Evolutionary conservation across 2,888 invertebrate genomes (phyloP).

Genomic region (Emmelina monodactyla): DNA sequence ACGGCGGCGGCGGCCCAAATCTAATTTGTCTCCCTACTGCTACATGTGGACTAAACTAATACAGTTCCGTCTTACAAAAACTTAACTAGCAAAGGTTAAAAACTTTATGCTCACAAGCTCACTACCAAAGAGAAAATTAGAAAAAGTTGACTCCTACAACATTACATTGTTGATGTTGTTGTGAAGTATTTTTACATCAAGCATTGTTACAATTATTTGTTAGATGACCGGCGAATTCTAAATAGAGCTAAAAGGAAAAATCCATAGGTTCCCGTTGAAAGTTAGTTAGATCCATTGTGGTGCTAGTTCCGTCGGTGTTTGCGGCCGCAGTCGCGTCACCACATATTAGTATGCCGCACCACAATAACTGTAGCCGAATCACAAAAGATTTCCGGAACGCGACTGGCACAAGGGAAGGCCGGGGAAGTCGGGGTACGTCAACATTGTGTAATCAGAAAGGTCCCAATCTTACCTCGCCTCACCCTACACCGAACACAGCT

Average conservation of each 20-base stretch:
- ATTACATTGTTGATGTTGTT: background rate
- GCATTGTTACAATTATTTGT: too few species aligned
- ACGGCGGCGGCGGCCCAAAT: too few species aligned
- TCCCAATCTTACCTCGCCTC: constrained; percentile 59
- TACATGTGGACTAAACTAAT: too few species aligned
- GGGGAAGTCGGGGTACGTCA: constrained; percentile 36
- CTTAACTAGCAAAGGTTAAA: too few species aligned
- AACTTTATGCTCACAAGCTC: too few species aligned
- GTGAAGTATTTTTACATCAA: background rate
- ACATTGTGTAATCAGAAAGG: constrained; percentile 66
- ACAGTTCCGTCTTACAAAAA: too few species aligned
- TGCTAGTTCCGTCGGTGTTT: background rate
- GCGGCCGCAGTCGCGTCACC: constrained; percentile 4
- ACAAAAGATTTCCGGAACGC: constrained; percentile 66
- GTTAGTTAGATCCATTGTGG: background rate
- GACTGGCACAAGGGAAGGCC: constrained; percentile 60
- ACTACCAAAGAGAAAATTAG: background rate
- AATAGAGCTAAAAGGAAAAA: too few species aligned
- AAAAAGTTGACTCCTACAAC: background rate
- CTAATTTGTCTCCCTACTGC: too few species aligned
- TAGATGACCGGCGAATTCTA: too few species aligned
- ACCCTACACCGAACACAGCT: constrained; percentile 55
- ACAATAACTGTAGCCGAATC: constrained; percentile 63
- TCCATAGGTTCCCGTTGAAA: too few species aligned
- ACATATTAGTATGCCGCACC: constrained; percentile 60